Evolutionary conservation across 2,888 invertebrate genomes (phyloP).

Genomic region (Panopea generosa): DNA sequence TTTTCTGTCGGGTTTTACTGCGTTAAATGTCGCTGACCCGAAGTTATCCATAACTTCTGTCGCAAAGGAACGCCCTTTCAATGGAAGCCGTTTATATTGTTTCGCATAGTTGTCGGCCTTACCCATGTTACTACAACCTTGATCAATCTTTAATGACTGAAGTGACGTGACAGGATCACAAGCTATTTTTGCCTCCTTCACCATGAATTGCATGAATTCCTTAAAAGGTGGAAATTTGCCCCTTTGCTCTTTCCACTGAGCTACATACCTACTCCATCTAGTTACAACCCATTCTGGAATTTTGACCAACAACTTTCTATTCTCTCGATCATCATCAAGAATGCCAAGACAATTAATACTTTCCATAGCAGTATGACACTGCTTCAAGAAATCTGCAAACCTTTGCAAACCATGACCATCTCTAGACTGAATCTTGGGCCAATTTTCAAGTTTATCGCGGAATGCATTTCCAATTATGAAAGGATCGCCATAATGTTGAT

Average conservation of each 20-base stretch:
- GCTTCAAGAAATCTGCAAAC: slow-evolving; percentile 39
- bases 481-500: slow-evolving; percentile 45
- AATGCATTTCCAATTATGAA: no score
- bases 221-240: no score
- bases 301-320: slow-evolving; percentile 43
- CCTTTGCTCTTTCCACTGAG: no score
- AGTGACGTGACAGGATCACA: slow-evolving; percentile 59
- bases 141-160: slow-evolving; percentile 5
- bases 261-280: slow-evolving; percentile 36
- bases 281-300: slow-evolving; percentile 43
- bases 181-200: slow-evolving; percentile 46
- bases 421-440: no score
- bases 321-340: slow-evolving; percentile 48
- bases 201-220: slow-evolving; percentile 37
- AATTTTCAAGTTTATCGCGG: no score
- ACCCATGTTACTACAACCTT: no score
- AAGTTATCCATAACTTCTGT: no score
- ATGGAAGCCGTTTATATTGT: no score
- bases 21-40: no score
- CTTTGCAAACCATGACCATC: slow-evolving; percentile 25
- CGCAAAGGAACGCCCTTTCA: slow-evolving; percentile 15
- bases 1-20: no score
- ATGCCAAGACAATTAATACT: slow-evolving; percentile 12
- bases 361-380: slow-evolving; percentile 36
- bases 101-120: not conserved